Conservation (phyloP, 2,888 invertebrate species). For the Entomobrya multifasciata region DNA sequence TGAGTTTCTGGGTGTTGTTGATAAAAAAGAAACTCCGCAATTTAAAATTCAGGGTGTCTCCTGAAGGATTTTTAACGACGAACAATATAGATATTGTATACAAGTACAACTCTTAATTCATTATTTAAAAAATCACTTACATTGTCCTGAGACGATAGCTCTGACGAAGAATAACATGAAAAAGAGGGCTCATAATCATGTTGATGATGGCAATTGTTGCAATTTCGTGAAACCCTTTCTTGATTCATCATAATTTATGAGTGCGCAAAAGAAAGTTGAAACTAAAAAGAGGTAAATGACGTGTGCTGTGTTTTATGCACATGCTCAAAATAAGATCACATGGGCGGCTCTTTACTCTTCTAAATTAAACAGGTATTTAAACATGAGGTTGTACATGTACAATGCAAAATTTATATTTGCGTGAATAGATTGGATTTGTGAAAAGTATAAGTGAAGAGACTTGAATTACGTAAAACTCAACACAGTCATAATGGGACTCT, state of each 20-base stretch:
- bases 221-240: slow-evolving; percentile 19
- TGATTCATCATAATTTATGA: slow-evolving; percentile 66
- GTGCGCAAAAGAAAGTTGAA: slow-evolving; percentile 44
- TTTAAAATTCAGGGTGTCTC: slow-evolving; percentile 52
- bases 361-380: neutral
- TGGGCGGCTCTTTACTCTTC: neutral
- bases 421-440: too few relatives aligned
- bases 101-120: slow-evolving; percentile 58
- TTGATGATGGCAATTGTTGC: slow-evolving; percentile 27
- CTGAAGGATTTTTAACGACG: slow-evolving; percentile 31
- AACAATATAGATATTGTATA: neutral
- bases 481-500: neutral
- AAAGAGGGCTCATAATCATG: slow-evolving; percentile 19
- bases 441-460: neutral
- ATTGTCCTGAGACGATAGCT: slow-evolving; percentile 56
- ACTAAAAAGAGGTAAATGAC: slow-evolving; percentile 31
- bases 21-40: slow-evolving; percentile 13
- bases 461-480: neutral
- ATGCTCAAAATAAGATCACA: slow-evolving; percentile 19
- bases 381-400: neutral
- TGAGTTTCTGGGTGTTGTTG: neutral
- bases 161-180: slow-evolving; percentile 24
- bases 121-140: slow-evolving; percentile 68
- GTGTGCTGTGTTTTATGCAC: neutral
- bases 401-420: too few relatives aligned